Conservation (phyloP, 2,113 vertebrate species). For the Hippolais icterina region DNA sequence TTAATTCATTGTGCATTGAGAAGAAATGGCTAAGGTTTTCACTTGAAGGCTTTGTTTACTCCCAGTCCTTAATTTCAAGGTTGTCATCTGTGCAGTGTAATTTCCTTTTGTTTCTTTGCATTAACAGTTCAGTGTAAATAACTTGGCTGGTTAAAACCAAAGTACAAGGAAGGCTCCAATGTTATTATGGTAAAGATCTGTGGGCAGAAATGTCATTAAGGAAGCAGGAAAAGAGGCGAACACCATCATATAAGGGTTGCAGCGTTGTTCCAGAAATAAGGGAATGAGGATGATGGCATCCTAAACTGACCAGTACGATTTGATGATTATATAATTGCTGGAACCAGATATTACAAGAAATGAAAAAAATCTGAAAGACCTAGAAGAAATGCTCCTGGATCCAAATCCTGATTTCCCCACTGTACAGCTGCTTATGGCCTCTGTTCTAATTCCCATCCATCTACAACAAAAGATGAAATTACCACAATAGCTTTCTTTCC, state of each 20-base stretch:
- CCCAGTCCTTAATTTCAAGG: conserved; percentile 12
- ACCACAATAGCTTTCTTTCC: conserved; percentile 9
- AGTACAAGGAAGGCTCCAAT: background rate
- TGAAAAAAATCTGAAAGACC: background rate
- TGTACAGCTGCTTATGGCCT: background rate
- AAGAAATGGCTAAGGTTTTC: background rate
- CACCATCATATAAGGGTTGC: background rate
- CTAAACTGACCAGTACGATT: background rate
- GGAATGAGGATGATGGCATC: background rate
- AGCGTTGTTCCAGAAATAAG: background rate
- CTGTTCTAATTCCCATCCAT: conserved; percentile 1
- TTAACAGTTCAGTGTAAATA: background rate
- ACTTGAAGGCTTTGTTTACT: conserved; percentile 24
- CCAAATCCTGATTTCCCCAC: background rate
- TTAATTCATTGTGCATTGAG: conserved; percentile 9
- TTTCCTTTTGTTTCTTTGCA: background rate
- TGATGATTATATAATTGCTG: background rate
- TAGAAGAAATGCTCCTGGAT: background rate
- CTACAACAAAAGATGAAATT: conserved; percentile 39
- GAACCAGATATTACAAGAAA: background rate
- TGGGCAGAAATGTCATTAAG: background rate
- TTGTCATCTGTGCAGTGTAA: background rate
- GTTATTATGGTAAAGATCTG: background rate
- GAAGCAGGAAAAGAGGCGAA: background rate
- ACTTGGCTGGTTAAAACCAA: background rate